phyloP scores from a whole-genome alignment of 2,113 vertebrate genomes.

The Lethenteron camtschaticum region DNA sequence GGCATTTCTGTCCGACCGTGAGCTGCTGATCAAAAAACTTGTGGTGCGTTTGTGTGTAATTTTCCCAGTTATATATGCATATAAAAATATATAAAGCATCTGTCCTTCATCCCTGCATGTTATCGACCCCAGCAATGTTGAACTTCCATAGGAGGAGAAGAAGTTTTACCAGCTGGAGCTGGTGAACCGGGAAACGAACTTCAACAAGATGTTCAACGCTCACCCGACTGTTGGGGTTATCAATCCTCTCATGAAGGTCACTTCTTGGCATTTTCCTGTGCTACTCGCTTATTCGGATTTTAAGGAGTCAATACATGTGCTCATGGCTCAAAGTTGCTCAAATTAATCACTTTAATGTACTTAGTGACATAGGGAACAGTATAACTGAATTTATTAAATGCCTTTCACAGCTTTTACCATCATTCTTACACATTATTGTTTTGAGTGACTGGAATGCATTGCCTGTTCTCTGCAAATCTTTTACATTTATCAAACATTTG shows the following conservation, averaged over 20 bases:
- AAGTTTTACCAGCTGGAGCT: slow-evolving; percentile 98
- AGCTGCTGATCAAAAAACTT: slow-evolving; percentile 86
- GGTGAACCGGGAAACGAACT: slow-evolving; percentile 96
- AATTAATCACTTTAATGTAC: no score
- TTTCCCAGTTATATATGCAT: neutral
- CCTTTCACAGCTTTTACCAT: neutral
- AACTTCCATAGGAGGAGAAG: slow-evolving; percentile 70
- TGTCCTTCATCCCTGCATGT: slow-evolving; percentile 11
- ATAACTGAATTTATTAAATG: neutral
- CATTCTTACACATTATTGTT: neutral
- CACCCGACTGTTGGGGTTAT: slow-evolving; percentile 91
- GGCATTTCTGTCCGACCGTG: slow-evolving; percentile 77
- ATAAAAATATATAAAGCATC: neutral
- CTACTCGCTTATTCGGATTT: slow-evolving; percentile 16
- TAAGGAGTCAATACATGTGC: neutral
- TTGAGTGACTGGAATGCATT: neutral
- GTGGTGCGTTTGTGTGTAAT: slow-evolving; percentile 39
- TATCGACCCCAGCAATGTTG: slow-evolving; percentile 13
- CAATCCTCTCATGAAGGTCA: slow-evolving; percentile 87
- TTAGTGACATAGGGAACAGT: neutral
- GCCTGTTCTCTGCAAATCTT: neutral
- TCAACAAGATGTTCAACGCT: slow-evolving; percentile 97
- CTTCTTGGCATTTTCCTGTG: no score
- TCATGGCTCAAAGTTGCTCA: neutral
- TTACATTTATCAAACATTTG: slow-evolving; percentile 1